phyloP scores from a whole-genome alignment of 2,113 vertebrate genomes.

The Amazona vittata region DNA sequence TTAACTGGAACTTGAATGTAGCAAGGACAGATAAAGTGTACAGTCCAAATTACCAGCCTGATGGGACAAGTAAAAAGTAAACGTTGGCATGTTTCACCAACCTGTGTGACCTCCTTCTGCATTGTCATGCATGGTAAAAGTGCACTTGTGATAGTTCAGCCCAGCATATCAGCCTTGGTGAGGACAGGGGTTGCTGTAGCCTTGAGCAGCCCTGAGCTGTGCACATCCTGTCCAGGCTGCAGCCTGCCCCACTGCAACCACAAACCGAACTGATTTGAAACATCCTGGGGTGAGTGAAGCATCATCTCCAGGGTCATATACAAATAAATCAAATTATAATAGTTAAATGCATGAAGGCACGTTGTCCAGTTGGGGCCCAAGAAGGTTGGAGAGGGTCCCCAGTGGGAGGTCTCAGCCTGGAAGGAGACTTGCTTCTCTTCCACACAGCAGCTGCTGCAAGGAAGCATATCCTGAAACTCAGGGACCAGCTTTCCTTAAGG shows the following conservation, averaged over 20 bases:
- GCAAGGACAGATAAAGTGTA: neutral
- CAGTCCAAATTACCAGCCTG: neutral
- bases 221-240: neutral
- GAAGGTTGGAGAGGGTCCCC: neutral
- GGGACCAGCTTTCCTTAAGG: neutral
- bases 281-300: neutral
- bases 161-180: neutral
- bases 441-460: neutral
- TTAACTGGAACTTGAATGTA: constrained; percentile 27
- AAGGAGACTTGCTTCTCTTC: neutral
- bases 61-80: neutral
- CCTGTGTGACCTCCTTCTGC: neutral
- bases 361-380: neutral
- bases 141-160: neutral
- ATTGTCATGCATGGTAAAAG: neutral
- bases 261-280: neutral
- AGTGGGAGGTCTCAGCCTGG: neutral
- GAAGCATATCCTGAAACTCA: neutral
- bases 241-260: neutral
- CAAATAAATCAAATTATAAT: neutral
- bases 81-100: neutral
- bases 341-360: neutral
- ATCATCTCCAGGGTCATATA: neutral
- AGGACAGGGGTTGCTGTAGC: neutral
- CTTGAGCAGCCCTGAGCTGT: neutral